Evolutionary conservation across 2,113 vertebrate species (phyloP).

Genomic region (Proteles cristata): DNA sequence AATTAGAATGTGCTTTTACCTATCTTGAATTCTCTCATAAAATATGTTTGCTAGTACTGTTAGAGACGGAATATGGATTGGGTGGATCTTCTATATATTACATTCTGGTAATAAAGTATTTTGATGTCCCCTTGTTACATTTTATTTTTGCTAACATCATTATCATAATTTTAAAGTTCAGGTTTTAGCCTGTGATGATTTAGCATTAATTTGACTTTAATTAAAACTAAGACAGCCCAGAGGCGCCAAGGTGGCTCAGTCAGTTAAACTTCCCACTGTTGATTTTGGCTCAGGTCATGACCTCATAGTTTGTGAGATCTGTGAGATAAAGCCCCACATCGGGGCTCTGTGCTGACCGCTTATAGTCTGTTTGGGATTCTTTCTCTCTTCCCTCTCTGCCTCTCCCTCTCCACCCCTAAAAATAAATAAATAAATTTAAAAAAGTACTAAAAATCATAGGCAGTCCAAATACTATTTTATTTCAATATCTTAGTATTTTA

Average conservation of each 20-base stretch:
- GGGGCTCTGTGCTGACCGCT: too few relatives aligned
- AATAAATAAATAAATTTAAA: too few relatives aligned
- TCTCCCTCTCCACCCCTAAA: too few relatives aligned
- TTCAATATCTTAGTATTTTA: constrained; percentile 31
- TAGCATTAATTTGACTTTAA: constrained; percentile 35
- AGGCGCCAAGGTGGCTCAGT: too few relatives aligned
- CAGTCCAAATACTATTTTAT: not conserved
- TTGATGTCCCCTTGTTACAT: not conserved
- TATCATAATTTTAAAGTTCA: constrained; percentile 9
- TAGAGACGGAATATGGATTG: not conserved
- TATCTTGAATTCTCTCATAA: not conserved
- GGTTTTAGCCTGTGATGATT: not conserved
- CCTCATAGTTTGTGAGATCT: too few relatives aligned
- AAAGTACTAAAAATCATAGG: too few relatives aligned
- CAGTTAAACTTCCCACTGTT: too few relatives aligned
- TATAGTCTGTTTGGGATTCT: too few relatives aligned
- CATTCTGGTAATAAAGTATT: not conserved
- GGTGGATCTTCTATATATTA: not conserved
- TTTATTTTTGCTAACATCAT: not conserved
- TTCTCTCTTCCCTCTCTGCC: too few relatives aligned
- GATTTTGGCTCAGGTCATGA: too few relatives aligned
- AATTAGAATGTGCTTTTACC: not conserved
- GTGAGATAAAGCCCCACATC: too few relatives aligned
- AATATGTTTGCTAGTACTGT: not conserved
- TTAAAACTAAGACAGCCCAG: not conserved